These are phyloP conservation scores for Volucella inanis DNA, from an alignment of 2,888 invertebrate species.

Conservation along the genomic window DNA sequence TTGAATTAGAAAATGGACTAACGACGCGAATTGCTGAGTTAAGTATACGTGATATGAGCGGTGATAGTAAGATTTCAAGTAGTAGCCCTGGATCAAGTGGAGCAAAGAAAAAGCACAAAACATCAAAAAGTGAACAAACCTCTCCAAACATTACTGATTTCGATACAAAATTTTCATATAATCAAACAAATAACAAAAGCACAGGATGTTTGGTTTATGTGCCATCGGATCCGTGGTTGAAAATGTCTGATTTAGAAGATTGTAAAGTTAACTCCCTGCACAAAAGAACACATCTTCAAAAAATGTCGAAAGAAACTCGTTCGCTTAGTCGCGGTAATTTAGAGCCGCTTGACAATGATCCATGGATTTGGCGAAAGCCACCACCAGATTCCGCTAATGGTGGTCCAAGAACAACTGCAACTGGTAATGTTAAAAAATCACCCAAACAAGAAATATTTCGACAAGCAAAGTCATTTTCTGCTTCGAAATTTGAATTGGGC, in stretches of 20 bases:
- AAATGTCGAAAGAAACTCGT: conserved; percentile 74
- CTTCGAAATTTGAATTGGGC: conserved; percentile 77
- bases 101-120: conserved; percentile 75
- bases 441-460: conserved; percentile 76
- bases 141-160: conserved; percentile 81
- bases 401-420: conserved; percentile 4
- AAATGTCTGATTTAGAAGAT: conserved; percentile 78
- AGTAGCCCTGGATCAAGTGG: conserved; percentile 7
- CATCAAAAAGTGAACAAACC: conserved; percentile 82
- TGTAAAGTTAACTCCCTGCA: conserved; percentile 65
- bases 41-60: conserved; percentile 24
- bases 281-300: conserved; percentile 62
- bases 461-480: conserved; percentile 78
- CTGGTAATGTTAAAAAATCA: conserved; percentile 61
- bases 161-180: conserved; percentile 78
- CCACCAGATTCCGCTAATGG: conserved; percentile 61
- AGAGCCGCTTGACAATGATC: conserved; percentile 76
- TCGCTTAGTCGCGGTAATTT: conserved; percentile 75
- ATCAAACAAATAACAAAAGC: conserved; percentile 78
- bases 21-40: conserved; percentile 42
- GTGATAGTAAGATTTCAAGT: conserved; percentile 10
- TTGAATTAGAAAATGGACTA: conserved; percentile 60
- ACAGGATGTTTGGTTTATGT: conserved; percentile 81
- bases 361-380: conserved; percentile 79
- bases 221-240: conserved; percentile 82